Evolutionary conservation across 2,888 invertebrate genomes (phyloP).

Genomic region (Cosmia pyralina): DNA sequence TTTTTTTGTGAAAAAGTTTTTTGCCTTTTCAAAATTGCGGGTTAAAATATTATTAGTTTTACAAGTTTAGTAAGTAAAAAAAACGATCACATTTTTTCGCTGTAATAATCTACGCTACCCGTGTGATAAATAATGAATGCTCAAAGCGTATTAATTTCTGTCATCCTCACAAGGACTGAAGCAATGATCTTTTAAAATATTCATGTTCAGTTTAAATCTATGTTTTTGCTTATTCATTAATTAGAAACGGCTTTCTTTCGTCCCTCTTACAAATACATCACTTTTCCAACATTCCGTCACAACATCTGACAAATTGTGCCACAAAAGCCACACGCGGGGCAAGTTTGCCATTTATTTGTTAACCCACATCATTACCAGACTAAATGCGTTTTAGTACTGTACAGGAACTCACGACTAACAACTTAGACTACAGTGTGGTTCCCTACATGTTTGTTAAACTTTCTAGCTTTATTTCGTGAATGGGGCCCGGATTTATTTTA

Average conservation of each 20-base stretch:
- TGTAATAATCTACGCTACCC: neutral
- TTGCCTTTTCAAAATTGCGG: neutral
- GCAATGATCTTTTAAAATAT: too few relatives aligned
- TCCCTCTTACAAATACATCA: neutral
- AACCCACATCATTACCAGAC: slow-evolving; percentile 44
- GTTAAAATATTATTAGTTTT: neutral
- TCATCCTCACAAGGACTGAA: neutral
- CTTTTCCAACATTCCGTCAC: neutral
- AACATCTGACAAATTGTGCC: slow-evolving; percentile 13
- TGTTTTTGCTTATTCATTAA: too few relatives aligned
- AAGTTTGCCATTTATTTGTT: slow-evolving; percentile 39
- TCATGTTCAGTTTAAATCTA: too few relatives aligned
- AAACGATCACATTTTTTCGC: neutral
- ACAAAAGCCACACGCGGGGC: slow-evolving; percentile 15
- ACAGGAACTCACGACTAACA: slow-evolving; percentile 10
- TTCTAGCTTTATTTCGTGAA: too few relatives aligned
- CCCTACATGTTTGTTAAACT: slow-evolving; percentile 18
- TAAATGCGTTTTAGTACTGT: slow-evolving; percentile 14
- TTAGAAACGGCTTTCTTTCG: neutral
- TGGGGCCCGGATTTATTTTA: too few relatives aligned
- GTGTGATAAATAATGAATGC: neutral
- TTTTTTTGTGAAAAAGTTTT: too few relatives aligned
- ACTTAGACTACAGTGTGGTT: slow-evolving; percentile 24
- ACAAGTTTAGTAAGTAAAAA: neutral
- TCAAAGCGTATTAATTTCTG: neutral